Evolutionary conservation across 2,888 invertebrate genomes (phyloP), one percentile per base, ranked within the genome.

Genomic region (Mesoligia furuncula): DNA sequence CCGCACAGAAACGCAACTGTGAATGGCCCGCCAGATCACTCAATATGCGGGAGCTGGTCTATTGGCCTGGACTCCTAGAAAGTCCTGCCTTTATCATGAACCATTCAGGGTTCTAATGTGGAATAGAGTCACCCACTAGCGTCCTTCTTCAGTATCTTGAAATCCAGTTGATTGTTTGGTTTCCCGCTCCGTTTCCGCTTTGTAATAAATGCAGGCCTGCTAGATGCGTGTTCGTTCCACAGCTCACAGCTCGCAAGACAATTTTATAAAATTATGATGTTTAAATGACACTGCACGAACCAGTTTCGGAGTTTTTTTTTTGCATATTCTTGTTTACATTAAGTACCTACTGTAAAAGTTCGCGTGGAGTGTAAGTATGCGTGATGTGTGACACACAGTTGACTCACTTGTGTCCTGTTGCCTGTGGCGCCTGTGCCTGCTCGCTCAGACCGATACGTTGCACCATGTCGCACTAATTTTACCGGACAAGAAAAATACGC

Each of bases 381-480:
- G 51, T 67, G 79, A 66, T 54, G 81, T 59, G 57, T n/a, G 42
- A 73, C 65, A 66, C 61, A 72, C 64, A 74, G 65, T 87, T 80
- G 80, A 65, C 11, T 69, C 77, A 66, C 87, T 85, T 85, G 84
- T 27, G 59, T 36, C 27, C 48, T 17, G 20, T 75, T 13, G 54
- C 2, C 57, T 73, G 85, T 77, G 83, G 65, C 79, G 64, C 66
- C 65, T 13, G n/a, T 1, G 54, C n/a, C n/a, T 24, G n/a, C 5
- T 45, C 48, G 62, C 77, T 72, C 65, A 61, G 67, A 68, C 75
- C 67, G 76, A 84, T 82, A 79, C 68, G 71, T 85, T 81, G 80
- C 81, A 77, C 76, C 81, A 87, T 80, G 82, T 79, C 84, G 64
- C 85, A 83, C 75, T 85, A 80, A 88, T 88, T 88, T 39, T 39